phyloP scores from a whole-genome alignment of 2,888 invertebrate genomes.

The Lacanobia oleracea region DNA sequence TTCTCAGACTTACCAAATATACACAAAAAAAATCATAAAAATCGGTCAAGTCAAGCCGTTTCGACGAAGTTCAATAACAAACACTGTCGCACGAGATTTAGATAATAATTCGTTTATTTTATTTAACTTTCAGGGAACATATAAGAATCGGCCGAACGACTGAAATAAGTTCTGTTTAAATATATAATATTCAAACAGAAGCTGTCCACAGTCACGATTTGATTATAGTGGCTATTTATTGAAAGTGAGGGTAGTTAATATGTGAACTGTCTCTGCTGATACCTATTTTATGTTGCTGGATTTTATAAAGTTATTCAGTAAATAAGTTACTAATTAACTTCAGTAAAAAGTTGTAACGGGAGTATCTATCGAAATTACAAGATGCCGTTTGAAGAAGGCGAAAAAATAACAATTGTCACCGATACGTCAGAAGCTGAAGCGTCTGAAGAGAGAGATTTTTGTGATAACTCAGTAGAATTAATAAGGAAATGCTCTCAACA shows the following conservation, averaged over 20 bases:
- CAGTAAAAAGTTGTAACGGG: constrained; percentile 27
- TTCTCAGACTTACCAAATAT: no score
- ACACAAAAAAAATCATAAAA: no score
- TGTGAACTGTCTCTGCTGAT: neutral
- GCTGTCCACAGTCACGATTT: neutral
- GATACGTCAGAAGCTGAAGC: constrained; percentile 59
- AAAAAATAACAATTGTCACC: constrained; percentile 62
- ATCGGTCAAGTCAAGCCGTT: no score
- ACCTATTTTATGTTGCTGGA: neutral
- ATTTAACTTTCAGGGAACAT: neutral
- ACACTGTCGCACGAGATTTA: no score
- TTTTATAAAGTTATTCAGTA: neutral
- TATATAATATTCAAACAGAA: no score
- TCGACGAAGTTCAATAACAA: no score
- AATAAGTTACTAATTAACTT: neutral
- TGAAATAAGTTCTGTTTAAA: no score
- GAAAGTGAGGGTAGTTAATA: constrained; percentile 4
- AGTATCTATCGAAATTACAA: constrained; percentile 34
- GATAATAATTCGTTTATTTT: neutral
- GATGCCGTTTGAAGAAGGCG: constrained; percentile 66
- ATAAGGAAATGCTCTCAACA: constrained; percentile 79
- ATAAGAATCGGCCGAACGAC: constrained; percentile 1
- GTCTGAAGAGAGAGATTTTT: constrained; percentile 67
- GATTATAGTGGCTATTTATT: neutral
- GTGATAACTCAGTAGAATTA: constrained; percentile 79